Evolutionary conservation across 2,888 invertebrate species (phyloP), one percentile per base, ranked within the genome.

Genomic region (Siphonodentalium dalli): DNA sequence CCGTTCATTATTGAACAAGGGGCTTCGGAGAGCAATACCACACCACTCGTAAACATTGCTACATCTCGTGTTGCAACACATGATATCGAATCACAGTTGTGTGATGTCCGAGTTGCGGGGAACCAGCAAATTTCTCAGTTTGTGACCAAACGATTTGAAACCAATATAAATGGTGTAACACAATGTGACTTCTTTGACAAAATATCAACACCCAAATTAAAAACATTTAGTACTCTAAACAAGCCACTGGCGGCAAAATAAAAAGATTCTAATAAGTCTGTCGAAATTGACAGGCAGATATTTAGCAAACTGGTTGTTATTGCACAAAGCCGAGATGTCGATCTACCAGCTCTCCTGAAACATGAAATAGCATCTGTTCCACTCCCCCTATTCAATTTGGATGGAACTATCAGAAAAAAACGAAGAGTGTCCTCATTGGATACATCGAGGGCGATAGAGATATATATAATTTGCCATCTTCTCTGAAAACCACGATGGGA

Each of bases 31-130:
- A 42, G 47, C 31, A 37, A 47, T 2, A 53, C 15, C 13, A 34
- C 26, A 33, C 47, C 40, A 11, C 53, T 53, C 9, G 31, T 53
- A 7, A 53, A 50, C 33, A 48, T 48, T 21, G 40, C 48, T 41
- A 40, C 48, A 48, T 48, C 48, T 33, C 26, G 29, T 9, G 48
- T 48, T 7, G 48, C 40, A 21, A 40, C 5, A 9, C 3, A 23
- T 26, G 41, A 48, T 26, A 27, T 50, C n/a, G n/a, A 34, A 26
- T 26, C 23, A 2, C 29, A 49, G 3, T 2, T 49, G 11, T 20
- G 41, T n/a, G 39, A 18, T 8, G 35, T 26, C 24, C 18, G 24
- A 11, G 24, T 26, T 20, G 39, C 39, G n/a, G 35, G 35, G 11
- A 9, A 23, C 5, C n/a, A 31, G 3, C 35, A 31, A 42, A 21